Base-by-base conservation (phyloP, 2,888 invertebrate genomes). In the Incurvaria masculella region DNA sequence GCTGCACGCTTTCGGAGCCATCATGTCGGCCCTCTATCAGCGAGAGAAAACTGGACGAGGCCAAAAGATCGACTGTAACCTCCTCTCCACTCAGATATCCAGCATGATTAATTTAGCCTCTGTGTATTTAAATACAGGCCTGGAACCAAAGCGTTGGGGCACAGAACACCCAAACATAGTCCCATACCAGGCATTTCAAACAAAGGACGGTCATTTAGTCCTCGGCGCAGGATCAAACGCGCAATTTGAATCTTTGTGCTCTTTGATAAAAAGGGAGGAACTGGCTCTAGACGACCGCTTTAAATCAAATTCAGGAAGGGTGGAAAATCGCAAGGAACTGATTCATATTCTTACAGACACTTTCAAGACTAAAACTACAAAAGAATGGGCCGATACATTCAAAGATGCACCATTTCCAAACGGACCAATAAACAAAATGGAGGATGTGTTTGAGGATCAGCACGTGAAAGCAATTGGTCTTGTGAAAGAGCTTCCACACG, bases 131-230 rank as follows among this genome's bases (percentile, higher is more conserved):
- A 98, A 97, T 66, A 88, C 87, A 43, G 88, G 87, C 0, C 79
- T 81, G 20, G 91, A 93, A 59, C 89, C 89, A 0, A 74, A 81
- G 49, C 80, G 92, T 45, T 89, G 89, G 85, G 97, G 97, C n/a
- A 96, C 96, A 0, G 91, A 91, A 0, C 97, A 98, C 66, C 90
- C 88, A 51, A 95, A 92, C 63, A 88, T 98, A 51, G 97, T 97
- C 0, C 97, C 97, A 0, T 97, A 98, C 63, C 88, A 97, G 79
- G 85, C 91, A 2, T 97, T 97, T 61, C 80, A 83, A 60, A 92
- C 94, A 0, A 82, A 81, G 61, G 89, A 94, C 64, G 90, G 91
- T 0, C 88, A 88, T 60, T 81, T 96, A 47, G 91, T 97, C 0
- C 79, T 97, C 3, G 96, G 96, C 1, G 84, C 91, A 2, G 96